Conservation (phyloP, 2,113 vertebrate species). For the Tinamus guttatus region DNA sequence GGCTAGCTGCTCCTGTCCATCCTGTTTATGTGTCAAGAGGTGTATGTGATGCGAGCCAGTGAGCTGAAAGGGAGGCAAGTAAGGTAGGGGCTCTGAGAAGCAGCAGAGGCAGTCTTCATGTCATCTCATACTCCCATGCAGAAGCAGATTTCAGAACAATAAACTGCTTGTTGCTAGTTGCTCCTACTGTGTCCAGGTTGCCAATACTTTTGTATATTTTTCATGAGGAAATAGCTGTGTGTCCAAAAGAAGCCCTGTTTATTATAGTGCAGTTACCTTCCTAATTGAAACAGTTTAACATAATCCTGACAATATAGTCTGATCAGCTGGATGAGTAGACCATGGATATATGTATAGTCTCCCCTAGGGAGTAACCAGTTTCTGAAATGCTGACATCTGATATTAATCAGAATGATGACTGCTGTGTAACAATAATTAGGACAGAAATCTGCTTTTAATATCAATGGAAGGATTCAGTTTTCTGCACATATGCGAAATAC, state of each 20-base stretch:
- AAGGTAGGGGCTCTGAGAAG: neutral
- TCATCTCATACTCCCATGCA: accelerated
- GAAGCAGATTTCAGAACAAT: neutral
- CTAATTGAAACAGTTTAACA: neutral
- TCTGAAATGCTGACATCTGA: neutral
- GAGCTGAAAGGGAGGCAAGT: neutral
- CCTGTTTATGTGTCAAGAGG: accelerated
- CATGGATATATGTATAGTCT: neutral
- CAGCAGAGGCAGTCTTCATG: neutral
- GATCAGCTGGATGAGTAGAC: neutral
- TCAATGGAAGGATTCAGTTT: neutral
- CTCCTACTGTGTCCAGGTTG: neutral
- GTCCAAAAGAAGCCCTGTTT: neutral
- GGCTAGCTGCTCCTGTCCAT: neutral
- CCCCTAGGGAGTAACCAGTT: neutral
- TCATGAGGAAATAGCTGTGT: neutral
- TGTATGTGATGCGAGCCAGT: neutral
- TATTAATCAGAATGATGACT: neutral
- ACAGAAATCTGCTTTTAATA: neutral
- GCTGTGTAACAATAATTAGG: neutral
- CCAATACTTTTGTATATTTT: neutral
- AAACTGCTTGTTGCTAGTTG: neutral
- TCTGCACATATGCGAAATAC: neutral
- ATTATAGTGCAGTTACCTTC: neutral
- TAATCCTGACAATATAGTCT: neutral